Evolutionary conservation across 2,888 invertebrate species (phyloP), one percentile per base, ranked within the genome.

Genomic region (Cerastis rubricosa): DNA sequence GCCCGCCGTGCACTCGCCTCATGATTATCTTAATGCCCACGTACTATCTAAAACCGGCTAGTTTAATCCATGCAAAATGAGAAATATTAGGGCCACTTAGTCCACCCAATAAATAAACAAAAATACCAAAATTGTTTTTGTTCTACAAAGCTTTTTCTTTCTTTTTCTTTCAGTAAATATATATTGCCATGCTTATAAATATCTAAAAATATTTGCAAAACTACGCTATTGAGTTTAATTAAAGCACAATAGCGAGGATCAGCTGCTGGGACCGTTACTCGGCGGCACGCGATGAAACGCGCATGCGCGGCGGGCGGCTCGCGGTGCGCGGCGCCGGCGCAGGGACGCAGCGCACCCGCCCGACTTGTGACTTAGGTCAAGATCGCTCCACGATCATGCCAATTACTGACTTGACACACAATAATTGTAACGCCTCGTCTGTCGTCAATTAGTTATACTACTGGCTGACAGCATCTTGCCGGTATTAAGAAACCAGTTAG

Each of bases 201-300:
- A 88, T 84, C 77, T 85, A 84, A 83, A 90, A 90, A 87, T 83
- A 87, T 85, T 88, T 84, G 57, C 73, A 67, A 81, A 76, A 77
- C 74, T 80, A 59, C 78, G 69, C 92, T 92, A 92, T 90, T 89
- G 90, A 83, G 90, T 92, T 93, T 94, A 95, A 96, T 96, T 96
- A 94, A 93, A 92, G 89, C 90, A 94, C 91, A 92, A 92, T 93
- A 90, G 89, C 78, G 78, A 88, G 91, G 91, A 93, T 96, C 96
- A 96, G 96, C 95, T 96, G 96, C 94, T 88, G 83, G 87, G 89
- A 91, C 94, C 95, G 95, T 95, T 96, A 95, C 87, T 84, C 87
- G 83, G 86, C 83, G 90, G 93, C 96, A 95, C 95, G 95, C 95
- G 94, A 95, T 89, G 74, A 80, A 75, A 70, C 76, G 78, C 81